These are phyloP conservation scores for Sciurus vulgaris DNA, from an alignment of 2,797 vertebrate species.

Conservation along the genomic window DNA sequence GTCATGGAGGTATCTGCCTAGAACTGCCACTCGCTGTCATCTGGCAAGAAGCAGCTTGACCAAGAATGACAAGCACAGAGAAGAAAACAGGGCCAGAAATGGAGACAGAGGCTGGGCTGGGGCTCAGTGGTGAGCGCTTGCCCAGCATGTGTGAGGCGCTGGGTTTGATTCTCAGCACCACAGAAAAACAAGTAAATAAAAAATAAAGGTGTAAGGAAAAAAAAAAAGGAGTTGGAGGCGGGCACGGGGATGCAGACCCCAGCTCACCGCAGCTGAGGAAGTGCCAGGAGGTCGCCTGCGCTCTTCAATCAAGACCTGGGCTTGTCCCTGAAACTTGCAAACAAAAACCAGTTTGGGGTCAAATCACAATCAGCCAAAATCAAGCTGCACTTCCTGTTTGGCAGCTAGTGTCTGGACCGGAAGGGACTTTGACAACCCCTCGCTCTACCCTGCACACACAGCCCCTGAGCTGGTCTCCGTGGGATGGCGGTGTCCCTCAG, in stretches of 20 bases:
- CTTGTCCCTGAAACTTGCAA: conserved; percentile 46
- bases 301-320: conserved; percentile 2
- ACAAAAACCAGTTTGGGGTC: neutral
- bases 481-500: neutral
- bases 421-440: neutral
- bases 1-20: neutral
- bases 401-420: neutral
- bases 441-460: neutral
- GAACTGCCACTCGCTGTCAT: neutral
- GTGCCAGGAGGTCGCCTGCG: neutral
- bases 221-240: too few relatives aligned
- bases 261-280: neutral
- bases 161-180: too few relatives aligned
- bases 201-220: too few relatives aligned
- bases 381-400: neutral
- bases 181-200: too few relatives aligned
- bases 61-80: neutral
- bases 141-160: too few relatives aligned
- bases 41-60: neutral
- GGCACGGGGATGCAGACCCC: neutral
- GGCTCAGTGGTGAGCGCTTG: too few relatives aligned
- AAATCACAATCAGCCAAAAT: neutral
- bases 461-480: neutral
- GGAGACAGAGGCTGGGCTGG: neutral
- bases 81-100: conserved; percentile 5